phyloP scores from a whole-genome alignment of 2,888 invertebrate species.

The Euclidia mi region DNA sequence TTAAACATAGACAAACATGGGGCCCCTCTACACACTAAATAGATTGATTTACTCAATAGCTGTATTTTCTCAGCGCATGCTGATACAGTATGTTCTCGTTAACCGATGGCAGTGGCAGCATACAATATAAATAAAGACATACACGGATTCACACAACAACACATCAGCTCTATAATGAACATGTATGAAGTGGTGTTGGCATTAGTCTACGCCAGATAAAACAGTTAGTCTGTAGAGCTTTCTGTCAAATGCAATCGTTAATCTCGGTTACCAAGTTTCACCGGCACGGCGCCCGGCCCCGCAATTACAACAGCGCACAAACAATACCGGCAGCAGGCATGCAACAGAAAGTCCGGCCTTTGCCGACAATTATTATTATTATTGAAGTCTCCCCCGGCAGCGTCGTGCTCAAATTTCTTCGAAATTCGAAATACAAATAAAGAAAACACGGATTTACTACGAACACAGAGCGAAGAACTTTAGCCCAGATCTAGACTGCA shows the following conservation, averaged over 20 bases:
- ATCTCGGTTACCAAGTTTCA: conserved; percentile 34
- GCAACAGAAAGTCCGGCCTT: conserved; percentile 24
- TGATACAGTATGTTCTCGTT: too few species aligned
- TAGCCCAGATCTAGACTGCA: not conserved
- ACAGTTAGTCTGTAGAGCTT: conserved; percentile 28
- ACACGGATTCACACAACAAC: too few species aligned
- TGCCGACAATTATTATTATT: conserved; percentile 35
- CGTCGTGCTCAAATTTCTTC: conserved; percentile 21
- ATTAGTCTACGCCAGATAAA: conserved; percentile 27
- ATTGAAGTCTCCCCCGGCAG: conserved; percentile 32
- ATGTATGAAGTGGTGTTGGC: conserved; percentile 1
- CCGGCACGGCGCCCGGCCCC: conserved; percentile 16
- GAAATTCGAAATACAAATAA: conserved; percentile 12
- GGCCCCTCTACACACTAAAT: not conserved
- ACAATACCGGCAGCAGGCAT: conserved; percentile 38
- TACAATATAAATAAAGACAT: too few species aligned
- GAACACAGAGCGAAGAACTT: conserved; percentile 5
- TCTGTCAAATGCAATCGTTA: conserved; percentile 56
- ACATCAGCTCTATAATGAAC: too few species aligned
- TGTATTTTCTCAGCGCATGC: not conserved
- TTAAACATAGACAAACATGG: conserved; percentile 24
- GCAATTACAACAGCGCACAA: conserved; percentile 20
- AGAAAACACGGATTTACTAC: conserved; percentile 20
- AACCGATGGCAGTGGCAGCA: too few species aligned
- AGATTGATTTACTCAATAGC: not conserved